Evolutionary conservation across 2,797 vertebrate genomes (phyloP).

Genomic region (Discoglossus pictus): DNA sequence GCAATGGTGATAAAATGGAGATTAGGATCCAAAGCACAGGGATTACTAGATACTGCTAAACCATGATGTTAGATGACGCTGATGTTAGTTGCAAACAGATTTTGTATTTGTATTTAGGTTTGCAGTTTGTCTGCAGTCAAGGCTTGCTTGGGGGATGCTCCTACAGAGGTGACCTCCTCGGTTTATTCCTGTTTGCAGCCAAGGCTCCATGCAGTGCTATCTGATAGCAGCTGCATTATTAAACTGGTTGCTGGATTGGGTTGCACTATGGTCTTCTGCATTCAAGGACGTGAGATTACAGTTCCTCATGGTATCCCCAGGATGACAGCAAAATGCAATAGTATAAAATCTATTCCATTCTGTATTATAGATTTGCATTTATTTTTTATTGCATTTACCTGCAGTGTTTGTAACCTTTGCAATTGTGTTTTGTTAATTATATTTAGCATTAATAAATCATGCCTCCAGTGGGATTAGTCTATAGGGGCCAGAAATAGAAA

Average conservation of each 20-base stretch:
- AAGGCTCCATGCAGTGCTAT: constrained; percentile 45
- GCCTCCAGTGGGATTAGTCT: constrained; percentile 10
- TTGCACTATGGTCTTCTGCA: constrained; percentile 21
- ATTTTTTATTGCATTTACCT: too few relatives aligned
- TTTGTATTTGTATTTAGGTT: constrained; percentile 3
- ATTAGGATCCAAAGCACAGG: constrained; percentile 3
- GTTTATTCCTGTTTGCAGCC: constrained; percentile 24
- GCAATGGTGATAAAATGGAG: constrained; percentile 5
- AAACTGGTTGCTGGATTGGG: constrained; percentile 36
- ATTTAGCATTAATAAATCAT: constrained; percentile 1
- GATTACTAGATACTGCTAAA: constrained; percentile 25
- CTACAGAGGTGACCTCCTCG: constrained; percentile 47
- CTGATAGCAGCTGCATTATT: constrained; percentile 50
- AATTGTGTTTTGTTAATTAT: constrained; percentile 4
- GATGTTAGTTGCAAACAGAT: neutral
- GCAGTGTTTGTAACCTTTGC: constrained; percentile 11
- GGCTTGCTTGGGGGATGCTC: constrained; percentile 13
- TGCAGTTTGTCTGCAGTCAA: constrained; percentile 29
- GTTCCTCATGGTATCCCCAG: neutral
- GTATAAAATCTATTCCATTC: too few relatives aligned
- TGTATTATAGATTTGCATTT: too few relatives aligned
- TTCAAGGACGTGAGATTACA: neutral
- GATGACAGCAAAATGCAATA: too few relatives aligned
- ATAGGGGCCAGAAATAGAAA: constrained; percentile 32
- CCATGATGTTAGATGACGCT: neutral